Base-by-base conservation (phyloP, 2,888 invertebrate genomes). In the Zygaena filipendulae region DNA sequence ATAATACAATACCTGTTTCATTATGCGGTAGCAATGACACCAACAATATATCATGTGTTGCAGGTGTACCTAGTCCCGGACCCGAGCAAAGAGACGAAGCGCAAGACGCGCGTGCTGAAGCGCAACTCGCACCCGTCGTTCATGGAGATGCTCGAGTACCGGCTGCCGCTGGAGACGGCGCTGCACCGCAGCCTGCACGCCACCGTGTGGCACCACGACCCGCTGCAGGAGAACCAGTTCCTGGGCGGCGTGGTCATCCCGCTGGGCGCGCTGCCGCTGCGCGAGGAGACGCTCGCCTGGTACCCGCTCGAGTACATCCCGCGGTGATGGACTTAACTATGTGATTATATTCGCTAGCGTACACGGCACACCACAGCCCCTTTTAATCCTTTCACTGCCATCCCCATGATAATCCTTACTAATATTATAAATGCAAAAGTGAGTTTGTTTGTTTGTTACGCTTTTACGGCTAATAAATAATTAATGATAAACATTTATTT, bases 81-180 rank as follows among this genome's bases (percentile, higher is more conserved):
- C 64, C 87, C 89, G 11, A 87, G 87, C 30, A 97, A 97, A 71
- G 87, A 86, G 42, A 97, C 97, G 9, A 99, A 99, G 70, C 83
- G 95, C 27, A 99, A 99, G 74, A 98, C 98, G 1, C 92, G 95
- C 69, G 92, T 96, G 2, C 87, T 96, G 2, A 90, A 90, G 48
- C 90, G 91, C 43, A 94, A 92, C 56, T 92, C 93, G 50, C 95
- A 97, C 67, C 98, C 98, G 0, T 95, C 96, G 10, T 98, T 96
- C 71, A 97, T 98, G 93, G 95, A 97, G 83, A 95, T 95, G 91
- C 77, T 97, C 60, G 93, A 93, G 56, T 97, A 96, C 54, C 84
- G 94, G 35, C 84, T 95, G 77, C 87, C 92, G 0, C 54, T 92
- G 38, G 92, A 94, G 25, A 84, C 90, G 21, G 84, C 96, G 9